Evolutionary conservation across 2,113 vertebrate species (phyloP), one percentile per base, ranked within the genome.

Genomic region (Dromas ardeola): DNA sequence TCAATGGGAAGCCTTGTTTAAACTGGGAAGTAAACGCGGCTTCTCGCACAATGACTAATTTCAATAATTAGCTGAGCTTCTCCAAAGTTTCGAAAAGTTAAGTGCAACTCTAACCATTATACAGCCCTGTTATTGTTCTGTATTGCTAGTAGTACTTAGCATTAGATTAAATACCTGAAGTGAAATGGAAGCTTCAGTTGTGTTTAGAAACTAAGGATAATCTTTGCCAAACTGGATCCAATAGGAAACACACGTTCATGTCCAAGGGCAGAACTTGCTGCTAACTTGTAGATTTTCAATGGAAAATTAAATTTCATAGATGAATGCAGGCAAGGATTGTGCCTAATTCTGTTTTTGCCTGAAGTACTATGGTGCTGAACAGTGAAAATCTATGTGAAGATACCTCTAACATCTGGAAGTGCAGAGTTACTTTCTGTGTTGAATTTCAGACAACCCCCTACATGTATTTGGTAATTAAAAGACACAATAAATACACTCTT

Each of bases 241-340:
- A 40, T 70, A 85, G 70, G 61, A 96, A 90, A 56, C 62, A 69
- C 47, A 18, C 70, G 15, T 89, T 94, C 53, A 36, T 83, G 53
- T 94, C 67, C 10, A 13, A 86, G 78, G 89, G 90, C 81, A 94
- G 66, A 95, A 94, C 63, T 96, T 95, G 71, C 78, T 89, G 66
- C 74, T 96, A 96, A 90, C 63, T 55, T 96, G 89, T 83, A 92
- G 89, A 93, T 96, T 95, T 97, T 96, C 71, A 93, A 83, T 74
- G 93, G 89, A 95, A 96, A 97, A 97, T 97, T 97, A 82, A 82
- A 97, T 97, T 97, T 97, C 81, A 94, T 93, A 96, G 91, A 91
- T 97, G 91, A 91, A 78, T 96, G 89, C 71, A 88, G 91, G 50
- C 78, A 88, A 93, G 71, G 94, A 78, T 91, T 91, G 59, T 81